Conservation (phyloP, 92 coral and sea anemone genomes). For the Pocillopora meandrina region DNA sequence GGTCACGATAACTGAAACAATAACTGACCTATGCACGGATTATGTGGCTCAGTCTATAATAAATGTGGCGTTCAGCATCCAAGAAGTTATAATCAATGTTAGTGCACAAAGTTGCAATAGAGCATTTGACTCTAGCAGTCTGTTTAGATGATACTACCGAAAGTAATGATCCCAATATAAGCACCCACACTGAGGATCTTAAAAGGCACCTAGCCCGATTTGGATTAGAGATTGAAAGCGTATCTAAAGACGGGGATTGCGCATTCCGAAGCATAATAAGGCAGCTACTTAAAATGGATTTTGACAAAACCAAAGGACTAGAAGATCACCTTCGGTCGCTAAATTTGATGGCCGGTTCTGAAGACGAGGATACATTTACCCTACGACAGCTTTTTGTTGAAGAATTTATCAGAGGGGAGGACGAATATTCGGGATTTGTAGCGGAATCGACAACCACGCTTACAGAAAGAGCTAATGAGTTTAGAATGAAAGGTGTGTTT, state of each 20-base stretch:
- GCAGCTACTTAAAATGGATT: background rate
- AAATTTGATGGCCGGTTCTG: background rate
- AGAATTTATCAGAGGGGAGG: background rate
- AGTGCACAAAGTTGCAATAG: conserved; percentile 42
- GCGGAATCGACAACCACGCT: background rate
- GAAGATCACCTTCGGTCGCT: background rate
- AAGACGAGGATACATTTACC: background rate
- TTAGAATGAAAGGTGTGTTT: background rate
- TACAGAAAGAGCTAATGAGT: background rate
- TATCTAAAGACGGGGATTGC: no score
- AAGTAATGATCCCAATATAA: conserved; percentile 32
- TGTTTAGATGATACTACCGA: conserved; percentile 17
- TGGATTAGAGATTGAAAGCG: no score
- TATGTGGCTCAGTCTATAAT: conserved; percentile 43
- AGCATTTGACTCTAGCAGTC: conserved; percentile 36
- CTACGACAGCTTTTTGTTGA: background rate
- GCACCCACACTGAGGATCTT: conserved; percentile 33
- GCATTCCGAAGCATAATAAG: conserved; percentile 2
- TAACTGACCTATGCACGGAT: conserved; percentile 51
- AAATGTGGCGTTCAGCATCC: conserved; percentile 28
- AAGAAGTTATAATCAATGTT: conserved; percentile 40
- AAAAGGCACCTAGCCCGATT: conserved; percentile 52
- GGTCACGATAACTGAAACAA: conserved; percentile 36
- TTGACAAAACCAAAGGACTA: background rate
- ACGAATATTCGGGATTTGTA: background rate